Conservation (phyloP, 1,140 invertebrate species). For the Diachasma alloeum region DNA sequence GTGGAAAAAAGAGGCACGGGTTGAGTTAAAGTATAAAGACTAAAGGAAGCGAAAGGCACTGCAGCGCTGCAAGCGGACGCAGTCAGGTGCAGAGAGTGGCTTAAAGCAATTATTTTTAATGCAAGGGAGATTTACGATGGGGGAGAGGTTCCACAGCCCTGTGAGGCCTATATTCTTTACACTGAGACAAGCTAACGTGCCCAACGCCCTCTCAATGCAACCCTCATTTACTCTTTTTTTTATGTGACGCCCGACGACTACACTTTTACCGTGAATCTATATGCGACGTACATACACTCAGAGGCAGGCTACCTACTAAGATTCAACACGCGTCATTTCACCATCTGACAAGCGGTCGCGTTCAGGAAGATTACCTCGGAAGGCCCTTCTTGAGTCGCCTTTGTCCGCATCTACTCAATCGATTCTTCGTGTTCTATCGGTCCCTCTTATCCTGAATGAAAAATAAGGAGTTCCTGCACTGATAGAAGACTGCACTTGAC, state of each 20-base stretch:
- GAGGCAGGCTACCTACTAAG: not conserved
- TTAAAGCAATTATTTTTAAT: conserved; percentile 47
- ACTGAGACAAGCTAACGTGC: not conserved
- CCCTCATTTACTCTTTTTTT: conserved; percentile 15
- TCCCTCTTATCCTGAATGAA: not conserved
- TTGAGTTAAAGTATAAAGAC: not conserved
- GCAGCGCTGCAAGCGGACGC: conserved; percentile 29
- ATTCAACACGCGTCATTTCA: conserved; percentile 22
- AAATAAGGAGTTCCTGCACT: too few species aligned
- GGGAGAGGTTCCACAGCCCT: conserved; percentile 12
- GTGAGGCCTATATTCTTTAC: conserved; percentile 4
- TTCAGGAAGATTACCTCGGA: conserved; percentile 15
- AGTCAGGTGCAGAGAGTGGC: conserved; percentile 26
- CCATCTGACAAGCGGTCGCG: conserved; percentile 13
- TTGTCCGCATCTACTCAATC: conserved; percentile 22
- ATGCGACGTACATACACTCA: not conserved
- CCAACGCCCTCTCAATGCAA: not conserved
- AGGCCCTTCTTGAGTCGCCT: conserved; percentile 9
- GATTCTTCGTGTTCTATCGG: not conserved
- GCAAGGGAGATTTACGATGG: conserved; percentile 42
- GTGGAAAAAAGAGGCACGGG: not conserved
- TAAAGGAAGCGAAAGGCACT: not conserved
- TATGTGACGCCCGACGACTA: not conserved
- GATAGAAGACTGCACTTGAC: too few species aligned
- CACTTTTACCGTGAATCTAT: not conserved